Percentiles rank a stretch among this genome's conserved stretches.
Evolutionary conservation across 2,797 vertebrate species (phyloP).

Genomic region (Gastrophryne carolinensis): DNA sequence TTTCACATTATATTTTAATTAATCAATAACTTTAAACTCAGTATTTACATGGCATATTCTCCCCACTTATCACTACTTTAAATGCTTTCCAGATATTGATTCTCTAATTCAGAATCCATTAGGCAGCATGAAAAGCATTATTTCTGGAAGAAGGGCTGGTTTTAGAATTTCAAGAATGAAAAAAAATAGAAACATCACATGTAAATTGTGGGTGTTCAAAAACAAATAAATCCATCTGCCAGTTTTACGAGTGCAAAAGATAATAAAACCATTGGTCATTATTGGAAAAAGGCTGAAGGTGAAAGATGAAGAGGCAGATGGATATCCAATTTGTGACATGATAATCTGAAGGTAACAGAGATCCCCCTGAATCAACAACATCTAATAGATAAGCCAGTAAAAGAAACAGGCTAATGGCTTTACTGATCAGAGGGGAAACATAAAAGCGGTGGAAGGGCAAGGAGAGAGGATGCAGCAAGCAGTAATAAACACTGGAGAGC

Average conservation of each 20-base stretch:
- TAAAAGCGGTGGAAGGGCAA: constrained; percentile 1
- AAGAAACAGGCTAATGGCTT: constrained; percentile 14
- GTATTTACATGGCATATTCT: no score
- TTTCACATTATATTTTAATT: no score
- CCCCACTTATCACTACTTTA: background rate
- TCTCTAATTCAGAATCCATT: background rate
- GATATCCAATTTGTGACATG: background rate
- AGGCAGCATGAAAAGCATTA: background rate
- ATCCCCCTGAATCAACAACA: constrained; percentile 6
- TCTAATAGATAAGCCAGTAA: constrained; percentile 1
- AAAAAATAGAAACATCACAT: background rate
- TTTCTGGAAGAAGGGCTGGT: background rate
- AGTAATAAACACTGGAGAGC: background rate
- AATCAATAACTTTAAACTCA: no score
- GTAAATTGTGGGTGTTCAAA: background rate
- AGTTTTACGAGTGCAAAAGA: background rate
- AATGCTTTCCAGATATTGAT: background rate
- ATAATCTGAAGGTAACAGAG: background rate
- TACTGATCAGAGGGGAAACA: constrained; percentile 12
- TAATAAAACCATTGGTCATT: no score
- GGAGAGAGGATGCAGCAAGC: background rate
- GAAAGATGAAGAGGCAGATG: constrained; percentile 3
- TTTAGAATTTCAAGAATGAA: background rate
- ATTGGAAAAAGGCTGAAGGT: constrained; percentile 3
- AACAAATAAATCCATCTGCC: background rate